Base-by-base conservation (phyloP, 1,140 invertebrate species). In the Heliconius himera region DNA sequence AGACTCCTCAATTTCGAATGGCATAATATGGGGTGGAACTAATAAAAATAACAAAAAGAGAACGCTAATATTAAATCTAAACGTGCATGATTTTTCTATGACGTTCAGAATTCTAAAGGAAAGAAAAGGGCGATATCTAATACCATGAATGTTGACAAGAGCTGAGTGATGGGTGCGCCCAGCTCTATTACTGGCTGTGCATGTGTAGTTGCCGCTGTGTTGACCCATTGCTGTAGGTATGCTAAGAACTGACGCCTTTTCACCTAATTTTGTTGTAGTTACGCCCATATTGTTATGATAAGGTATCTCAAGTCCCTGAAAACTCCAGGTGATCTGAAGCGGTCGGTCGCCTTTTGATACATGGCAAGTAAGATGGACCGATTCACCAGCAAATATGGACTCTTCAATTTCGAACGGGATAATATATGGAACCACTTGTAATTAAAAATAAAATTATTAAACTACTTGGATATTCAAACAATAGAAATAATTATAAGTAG, bases 201-300 rank as follows among this genome's bases (percentile, higher is more conserved):
- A 98, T 29, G 96, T 97, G 85, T 97, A 97, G 89, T 97, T 97
- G 60, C 97, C 97, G 82, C 96, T 96, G 92, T 97, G 96, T 80
- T 95, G 95, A 77, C 96, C 96, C 87, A 96, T 96, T 5, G 97
- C 96, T 20, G 96, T 96, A 82, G 97, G 96, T 81, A 98, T 97
- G 29, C 96, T 97, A 77, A 98, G 93, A 38, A 97, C 96, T 84
- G 97, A 98, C 84, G 97, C 95, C 93, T 96, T 96, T 94, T 98
- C 96, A 95, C 98, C 95, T 89, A 96, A 96, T 96, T 97, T 96
- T 80, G 96, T 95, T 85, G 97, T 95, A 79, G 95, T 95, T 89
- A 99, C 95, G 82, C 97, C 96, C 82, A 96, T 95, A 82, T 91
- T 93, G 89, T 95, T 94, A 82, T 96, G 93, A 83, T 95, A 95